Conservation (phyloP, 2,888 invertebrate species). For the Vandiemenella viatica region DNA sequence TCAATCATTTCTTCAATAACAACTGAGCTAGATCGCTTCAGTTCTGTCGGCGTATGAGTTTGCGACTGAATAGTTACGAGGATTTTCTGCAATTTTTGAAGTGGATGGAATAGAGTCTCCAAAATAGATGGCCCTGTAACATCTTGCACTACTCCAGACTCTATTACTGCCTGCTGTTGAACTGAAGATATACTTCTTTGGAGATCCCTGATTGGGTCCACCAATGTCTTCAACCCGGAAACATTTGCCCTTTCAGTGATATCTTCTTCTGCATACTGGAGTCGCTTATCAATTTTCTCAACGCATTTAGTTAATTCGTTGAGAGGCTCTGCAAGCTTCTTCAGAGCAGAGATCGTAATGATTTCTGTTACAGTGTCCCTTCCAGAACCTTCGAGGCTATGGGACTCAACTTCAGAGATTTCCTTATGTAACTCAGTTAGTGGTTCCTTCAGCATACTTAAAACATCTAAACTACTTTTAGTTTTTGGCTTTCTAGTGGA, state of each 20-base stretch:
- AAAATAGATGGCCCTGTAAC: conserved; percentile 1
- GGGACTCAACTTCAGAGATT: not conserved
- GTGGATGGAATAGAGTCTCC: conserved; percentile 3
- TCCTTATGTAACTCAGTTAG: not conserved
- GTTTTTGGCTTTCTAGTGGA: not conserved
- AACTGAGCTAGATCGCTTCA: not conserved
- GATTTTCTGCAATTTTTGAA: conserved; percentile 7
- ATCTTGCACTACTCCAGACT: not conserved
- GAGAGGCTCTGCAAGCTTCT: conserved; percentile 17
- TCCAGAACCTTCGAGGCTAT: not conserved
- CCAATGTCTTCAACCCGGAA: not conserved
- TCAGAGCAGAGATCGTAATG: conserved; percentile 11
- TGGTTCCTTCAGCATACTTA: not conserved
- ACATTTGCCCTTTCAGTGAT: no score
- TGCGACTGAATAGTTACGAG: conserved; percentile 1
- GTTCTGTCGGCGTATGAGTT: not conserved
- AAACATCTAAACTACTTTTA: not conserved
- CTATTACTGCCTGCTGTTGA: conserved; percentile 8
- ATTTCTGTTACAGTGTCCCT: conserved; percentile 2
- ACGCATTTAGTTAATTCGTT: conserved; percentile 2
- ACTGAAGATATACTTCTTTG: conserved; percentile 2
- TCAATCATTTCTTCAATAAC: not conserved
- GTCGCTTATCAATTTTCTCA: not conserved
- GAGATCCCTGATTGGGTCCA: not conserved
- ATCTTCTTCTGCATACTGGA: not conserved